phyloP scores from a whole-genome alignment of 2,113 vertebrate genomes.

The Tenebrosternarchus preto region DNA sequence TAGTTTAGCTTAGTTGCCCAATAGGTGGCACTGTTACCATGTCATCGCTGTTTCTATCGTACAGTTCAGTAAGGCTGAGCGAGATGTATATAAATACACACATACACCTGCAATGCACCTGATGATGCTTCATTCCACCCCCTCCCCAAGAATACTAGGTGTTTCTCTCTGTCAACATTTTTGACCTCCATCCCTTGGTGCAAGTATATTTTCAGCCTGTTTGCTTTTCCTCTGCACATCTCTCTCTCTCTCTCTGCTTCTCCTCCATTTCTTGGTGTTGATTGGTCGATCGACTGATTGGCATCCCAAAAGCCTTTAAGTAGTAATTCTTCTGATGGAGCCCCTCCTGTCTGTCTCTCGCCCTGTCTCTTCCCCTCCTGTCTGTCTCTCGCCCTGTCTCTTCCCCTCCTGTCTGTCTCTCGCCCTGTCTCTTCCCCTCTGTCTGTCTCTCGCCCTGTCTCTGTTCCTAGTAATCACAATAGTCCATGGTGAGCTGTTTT shows the following conservation, averaged over 20 bases:
- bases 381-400: not conserved
- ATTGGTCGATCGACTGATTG: not conserved
- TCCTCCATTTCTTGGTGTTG: not conserved
- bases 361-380: not conserved
- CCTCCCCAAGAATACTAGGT: conserved; percentile 8
- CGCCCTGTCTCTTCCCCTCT: not conserved
- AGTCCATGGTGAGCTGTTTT: not conserved
- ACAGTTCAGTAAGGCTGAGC: not conserved
- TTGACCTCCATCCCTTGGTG: no score
- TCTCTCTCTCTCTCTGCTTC: not conserved
- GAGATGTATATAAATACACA: no score
- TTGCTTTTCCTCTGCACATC: not conserved
- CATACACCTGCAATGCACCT: conserved; percentile 16
- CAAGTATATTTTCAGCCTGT: no score
- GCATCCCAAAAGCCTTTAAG: not conserved
- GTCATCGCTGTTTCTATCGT: conserved; percentile 27
- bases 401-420: not conserved
- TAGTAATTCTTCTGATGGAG: not conserved
- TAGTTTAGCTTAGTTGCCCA: conserved; percentile 58
- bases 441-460: not conserved
- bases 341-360: not conserved
- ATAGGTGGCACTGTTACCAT: conserved; percentile 68
- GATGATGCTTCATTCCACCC: not conserved
- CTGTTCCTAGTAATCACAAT: not conserved
- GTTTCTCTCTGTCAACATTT: conserved; percentile 34